A percentile compares a stretch with the other conserved stretches of the same genome.
phyloP scores from a whole-genome alignment of 2,113 vertebrate species.

The Ptilorrhoa leucosticta region DNA sequence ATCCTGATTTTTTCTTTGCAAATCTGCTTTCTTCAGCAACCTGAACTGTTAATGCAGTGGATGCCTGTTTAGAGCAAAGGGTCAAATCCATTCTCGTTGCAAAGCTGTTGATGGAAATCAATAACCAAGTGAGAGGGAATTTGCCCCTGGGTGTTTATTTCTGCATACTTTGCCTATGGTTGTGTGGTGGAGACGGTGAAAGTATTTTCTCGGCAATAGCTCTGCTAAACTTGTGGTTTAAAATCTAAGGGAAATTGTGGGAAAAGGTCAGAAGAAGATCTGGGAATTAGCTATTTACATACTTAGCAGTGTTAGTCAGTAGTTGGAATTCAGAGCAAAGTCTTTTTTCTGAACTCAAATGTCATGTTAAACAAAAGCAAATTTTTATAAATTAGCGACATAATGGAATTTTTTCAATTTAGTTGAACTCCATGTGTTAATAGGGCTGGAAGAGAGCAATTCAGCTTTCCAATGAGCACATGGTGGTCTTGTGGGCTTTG shows the following conservation, averaged over 20 bases:
- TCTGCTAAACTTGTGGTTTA: neutral
- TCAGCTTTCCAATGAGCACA: neutral
- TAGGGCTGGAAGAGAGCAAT: neutral
- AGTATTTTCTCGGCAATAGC: neutral
- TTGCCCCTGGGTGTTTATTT: neutral
- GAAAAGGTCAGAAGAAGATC: neutral
- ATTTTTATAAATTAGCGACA: neutral
- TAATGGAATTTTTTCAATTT: neutral
- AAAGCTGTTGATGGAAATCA: neutral
- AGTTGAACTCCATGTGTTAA: neutral
- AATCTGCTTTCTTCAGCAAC: neutral
- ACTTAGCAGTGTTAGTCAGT: neutral
- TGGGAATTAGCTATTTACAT: neutral
- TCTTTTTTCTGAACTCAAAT: neutral
- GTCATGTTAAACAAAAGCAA: neutral
- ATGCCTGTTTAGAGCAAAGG: neutral
- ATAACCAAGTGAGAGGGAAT: neutral
- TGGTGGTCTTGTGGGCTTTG: neutral
- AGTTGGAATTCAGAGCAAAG: neutral
- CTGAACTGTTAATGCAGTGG: neutral
- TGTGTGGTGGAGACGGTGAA: neutral
- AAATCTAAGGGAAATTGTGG: neutral
- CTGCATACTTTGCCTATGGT: neutral
- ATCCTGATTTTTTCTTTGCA: neutral
- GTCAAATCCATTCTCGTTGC: neutral